Conservation (phyloP, 1,140 invertebrate species). For the Trichonephila clavata region DNA sequence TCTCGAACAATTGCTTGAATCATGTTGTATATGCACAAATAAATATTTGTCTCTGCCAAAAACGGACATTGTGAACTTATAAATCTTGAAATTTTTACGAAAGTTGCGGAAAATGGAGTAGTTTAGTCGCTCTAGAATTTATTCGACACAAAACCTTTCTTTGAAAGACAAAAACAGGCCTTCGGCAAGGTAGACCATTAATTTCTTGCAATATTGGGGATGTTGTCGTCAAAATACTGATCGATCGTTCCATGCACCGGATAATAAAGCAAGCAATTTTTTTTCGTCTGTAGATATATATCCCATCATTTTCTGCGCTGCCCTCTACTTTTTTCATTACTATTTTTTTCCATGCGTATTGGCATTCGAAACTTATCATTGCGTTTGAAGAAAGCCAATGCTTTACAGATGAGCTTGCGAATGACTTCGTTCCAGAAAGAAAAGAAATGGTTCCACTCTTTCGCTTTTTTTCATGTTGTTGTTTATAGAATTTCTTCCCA, state of each 20-base stretch:
- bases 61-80: background rate
- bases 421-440: conserved; percentile 41
- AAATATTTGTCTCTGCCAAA: background rate
- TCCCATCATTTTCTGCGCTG: conserved; percentile 59
- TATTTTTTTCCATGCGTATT: conserved; percentile 56
- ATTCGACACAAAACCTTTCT: background rate
- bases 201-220: conserved; percentile 66
- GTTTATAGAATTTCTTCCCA: conserved; percentile 42
- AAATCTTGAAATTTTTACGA: conserved; percentile 15
- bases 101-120: background rate
- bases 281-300: conserved; percentile 59
- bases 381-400: conserved; percentile 64
- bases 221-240: conserved; percentile 68
- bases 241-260: conserved; percentile 55
- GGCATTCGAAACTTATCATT: conserved; percentile 73
- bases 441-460: conserved; percentile 4
- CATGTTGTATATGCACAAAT: background rate
- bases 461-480: background rate
- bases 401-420: conserved; percentile 70
- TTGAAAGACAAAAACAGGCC: conserved; percentile 34
- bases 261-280: conserved; percentile 69
- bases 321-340: conserved; percentile 24
- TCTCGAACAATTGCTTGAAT: background rate
- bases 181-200: conserved; percentile 47
- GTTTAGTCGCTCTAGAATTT: conserved; percentile 4